Conservation (phyloP, 2,113 vertebrate genomes). For the Athene noctua region DNA sequence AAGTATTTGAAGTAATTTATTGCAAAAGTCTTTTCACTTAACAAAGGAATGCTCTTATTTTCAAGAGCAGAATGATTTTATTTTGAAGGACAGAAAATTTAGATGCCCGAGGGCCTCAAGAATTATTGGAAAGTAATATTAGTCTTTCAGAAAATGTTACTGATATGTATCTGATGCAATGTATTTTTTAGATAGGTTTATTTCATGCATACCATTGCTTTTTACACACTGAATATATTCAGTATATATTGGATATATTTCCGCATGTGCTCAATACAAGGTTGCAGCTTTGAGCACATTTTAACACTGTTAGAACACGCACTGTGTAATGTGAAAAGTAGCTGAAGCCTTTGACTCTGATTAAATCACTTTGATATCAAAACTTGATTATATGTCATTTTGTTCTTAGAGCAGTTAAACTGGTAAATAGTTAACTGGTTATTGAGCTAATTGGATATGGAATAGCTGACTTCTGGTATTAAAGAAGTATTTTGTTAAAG, state of each 20-base stretch:
- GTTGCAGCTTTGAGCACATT: background rate
- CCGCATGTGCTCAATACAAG: background rate
- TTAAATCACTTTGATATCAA: background rate
- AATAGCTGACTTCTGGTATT: background rate
- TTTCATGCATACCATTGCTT: background rate
- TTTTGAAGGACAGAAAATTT: background rate
- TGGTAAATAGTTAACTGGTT: background rate
- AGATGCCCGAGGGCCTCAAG: background rate
- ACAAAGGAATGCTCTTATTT: background rate
- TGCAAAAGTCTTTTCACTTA: background rate
- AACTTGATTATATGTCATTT: background rate
- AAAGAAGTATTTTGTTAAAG: background rate
- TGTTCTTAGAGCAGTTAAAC: background rate
- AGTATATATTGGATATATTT: background rate
- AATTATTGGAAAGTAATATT: background rate
- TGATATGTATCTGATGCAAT: background rate
- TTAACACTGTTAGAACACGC: background rate
- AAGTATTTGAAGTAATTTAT: background rate
- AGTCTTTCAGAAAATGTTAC: background rate
- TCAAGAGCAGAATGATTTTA: background rate
- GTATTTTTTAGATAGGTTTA: background rate
- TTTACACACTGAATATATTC: background rate
- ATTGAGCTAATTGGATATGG: background rate
- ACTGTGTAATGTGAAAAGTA: background rate
- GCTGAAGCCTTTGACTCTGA: background rate